A percentile compares a stretch with the other conserved stretches of the same genome.
These are phyloP conservation scores for Hyppa rectilinea DNA, from an alignment of 2,888 invertebrate genomes.

Conservation along the genomic window DNA sequence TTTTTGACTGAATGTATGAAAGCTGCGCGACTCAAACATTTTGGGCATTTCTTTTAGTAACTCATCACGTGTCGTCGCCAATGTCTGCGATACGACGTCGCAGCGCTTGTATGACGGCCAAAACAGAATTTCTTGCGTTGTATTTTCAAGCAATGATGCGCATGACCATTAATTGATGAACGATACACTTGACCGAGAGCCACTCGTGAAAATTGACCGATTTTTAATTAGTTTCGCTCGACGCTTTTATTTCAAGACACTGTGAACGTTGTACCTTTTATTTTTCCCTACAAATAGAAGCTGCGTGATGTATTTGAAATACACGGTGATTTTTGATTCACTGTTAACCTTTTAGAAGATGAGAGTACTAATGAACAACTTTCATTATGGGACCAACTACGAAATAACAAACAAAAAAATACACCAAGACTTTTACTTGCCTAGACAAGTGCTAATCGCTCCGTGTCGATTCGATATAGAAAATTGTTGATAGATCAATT, in stretches of 20 bases:
- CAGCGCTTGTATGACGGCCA: not conserved
- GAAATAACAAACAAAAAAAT: no score
- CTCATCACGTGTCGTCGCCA: not conserved
- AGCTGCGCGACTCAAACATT: no score
- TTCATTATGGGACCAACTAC: no score
- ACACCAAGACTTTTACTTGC: no score
- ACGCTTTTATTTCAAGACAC: slow-evolving; percentile 25
- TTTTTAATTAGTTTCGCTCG: slow-evolving; percentile 63
- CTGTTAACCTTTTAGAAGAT: no score
- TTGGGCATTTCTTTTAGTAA: not conserved
- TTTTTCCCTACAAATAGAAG: not conserved
- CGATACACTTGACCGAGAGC: slow-evolving; percentile 37
- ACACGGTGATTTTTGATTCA: no score
- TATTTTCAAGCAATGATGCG: slow-evolving; percentile 42
- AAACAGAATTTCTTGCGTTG: slow-evolving; percentile 17
- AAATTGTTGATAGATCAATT: no score
- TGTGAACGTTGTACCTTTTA: not conserved
- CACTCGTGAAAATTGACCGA: slow-evolving; percentile 64
- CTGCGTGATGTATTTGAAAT: slow-evolving; percentile 4
- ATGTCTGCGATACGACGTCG: no score
- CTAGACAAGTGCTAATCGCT: no score
- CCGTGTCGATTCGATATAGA: no score
- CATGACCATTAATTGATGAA: slow-evolving; percentile 49
- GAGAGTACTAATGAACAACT: no score
- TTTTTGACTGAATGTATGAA: no score